Conservation (phyloP, 2,888 invertebrate genomes). For the Agrotis exclamationis region DNA sequence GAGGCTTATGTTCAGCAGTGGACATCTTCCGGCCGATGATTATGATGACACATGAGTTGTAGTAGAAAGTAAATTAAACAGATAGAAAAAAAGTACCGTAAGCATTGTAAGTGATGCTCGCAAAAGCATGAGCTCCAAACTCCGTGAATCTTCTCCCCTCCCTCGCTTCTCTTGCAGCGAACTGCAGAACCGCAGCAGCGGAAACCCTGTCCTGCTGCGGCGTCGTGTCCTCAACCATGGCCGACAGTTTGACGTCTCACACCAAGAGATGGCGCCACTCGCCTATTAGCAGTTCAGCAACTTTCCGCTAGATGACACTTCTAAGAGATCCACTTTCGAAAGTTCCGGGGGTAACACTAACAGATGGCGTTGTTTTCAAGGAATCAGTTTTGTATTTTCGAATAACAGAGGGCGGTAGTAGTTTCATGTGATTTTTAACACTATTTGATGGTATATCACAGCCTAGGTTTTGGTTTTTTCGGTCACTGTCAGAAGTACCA, state of each 20-base stretch:
- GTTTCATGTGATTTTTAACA: slow-evolving; percentile 16
- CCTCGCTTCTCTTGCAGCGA: slow-evolving; percentile 85
- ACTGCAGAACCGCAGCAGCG: slow-evolving; percentile 86
- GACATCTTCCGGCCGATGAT: neutral
- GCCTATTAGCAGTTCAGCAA: slow-evolving; percentile 8
- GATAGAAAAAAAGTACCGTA: slow-evolving; percentile 76
- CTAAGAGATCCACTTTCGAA: slow-evolving; percentile 8
- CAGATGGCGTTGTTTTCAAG: slow-evolving; percentile 56
- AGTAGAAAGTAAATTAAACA: slow-evolving; percentile 11
- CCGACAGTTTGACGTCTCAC: slow-evolving; percentile 60
- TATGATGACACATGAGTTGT: neutral
- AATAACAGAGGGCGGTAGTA: slow-evolving; percentile 38
- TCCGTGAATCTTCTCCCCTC: slow-evolving; percentile 85
- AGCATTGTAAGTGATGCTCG: slow-evolving; percentile 85
- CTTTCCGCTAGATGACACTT: slow-evolving; percentile 25
- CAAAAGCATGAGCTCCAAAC: slow-evolving; percentile 87
- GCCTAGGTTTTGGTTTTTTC: slow-evolving; percentile 14
- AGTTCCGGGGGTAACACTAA: slow-evolving; percentile 28
- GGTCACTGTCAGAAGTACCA: slow-evolving; percentile 67
- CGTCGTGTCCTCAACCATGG: slow-evolving; percentile 84
- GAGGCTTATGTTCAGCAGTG: neutral
- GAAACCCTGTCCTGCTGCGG: slow-evolving; percentile 79
- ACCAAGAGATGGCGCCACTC: slow-evolving; percentile 62
- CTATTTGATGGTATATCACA: slow-evolving; percentile 47
- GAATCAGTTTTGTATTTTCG: slow-evolving; percentile 20